Evolutionary conservation across 2,888 invertebrate species (phyloP).

Genomic region (Callyntrura sp.): DNA sequence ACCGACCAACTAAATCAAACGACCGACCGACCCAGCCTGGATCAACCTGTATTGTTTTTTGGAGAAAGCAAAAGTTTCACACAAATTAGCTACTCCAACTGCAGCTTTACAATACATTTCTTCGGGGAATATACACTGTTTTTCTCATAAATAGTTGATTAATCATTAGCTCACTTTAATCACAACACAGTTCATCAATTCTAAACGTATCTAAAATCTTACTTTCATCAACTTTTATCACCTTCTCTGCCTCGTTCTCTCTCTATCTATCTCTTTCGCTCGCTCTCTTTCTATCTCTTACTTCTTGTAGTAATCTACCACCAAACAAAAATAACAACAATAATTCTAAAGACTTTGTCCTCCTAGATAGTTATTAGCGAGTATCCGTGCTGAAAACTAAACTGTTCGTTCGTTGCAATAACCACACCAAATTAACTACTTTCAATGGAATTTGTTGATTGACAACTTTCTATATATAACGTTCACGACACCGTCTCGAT

Average conservation of each 20-base stretch:
- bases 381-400: slow-evolving; percentile 47
- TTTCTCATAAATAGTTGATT: slow-evolving; percentile 44
- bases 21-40: slow-evolving; percentile 72
- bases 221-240: slow-evolving; percentile 47
- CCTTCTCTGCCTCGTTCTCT: slow-evolving; percentile 5
- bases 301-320: slow-evolving; percentile 11
- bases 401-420: slow-evolving; percentile 11
- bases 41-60: slow-evolving; percentile 73
- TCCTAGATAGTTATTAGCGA: slow-evolving; percentile 14
- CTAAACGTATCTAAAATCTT: slow-evolving; percentile 47
- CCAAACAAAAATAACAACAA: background rate
- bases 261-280: background rate
- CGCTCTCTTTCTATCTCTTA: slow-evolving; percentile 38
- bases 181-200: slow-evolving; percentile 50
- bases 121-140: slow-evolving; percentile 40
- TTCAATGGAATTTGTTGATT: slow-evolving; percentile 2
- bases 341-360: slow-evolving; percentile 14
- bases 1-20: slow-evolving; percentile 73
- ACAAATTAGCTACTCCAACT: slow-evolving; percentile 64
- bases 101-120: slow-evolving; percentile 45
- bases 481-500: slow-evolving; percentile 51
- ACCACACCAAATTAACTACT: slow-evolving; percentile 28
- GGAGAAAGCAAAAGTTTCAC: slow-evolving; percentile 60
- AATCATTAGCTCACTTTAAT: slow-evolving; percentile 46
- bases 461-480: slow-evolving; percentile 23